Evolutionary conservation across 1,140 invertebrate genomes (phyloP), one percentile per base, ranked within the genome.

Genomic region (Brachystomella parvula): DNA sequence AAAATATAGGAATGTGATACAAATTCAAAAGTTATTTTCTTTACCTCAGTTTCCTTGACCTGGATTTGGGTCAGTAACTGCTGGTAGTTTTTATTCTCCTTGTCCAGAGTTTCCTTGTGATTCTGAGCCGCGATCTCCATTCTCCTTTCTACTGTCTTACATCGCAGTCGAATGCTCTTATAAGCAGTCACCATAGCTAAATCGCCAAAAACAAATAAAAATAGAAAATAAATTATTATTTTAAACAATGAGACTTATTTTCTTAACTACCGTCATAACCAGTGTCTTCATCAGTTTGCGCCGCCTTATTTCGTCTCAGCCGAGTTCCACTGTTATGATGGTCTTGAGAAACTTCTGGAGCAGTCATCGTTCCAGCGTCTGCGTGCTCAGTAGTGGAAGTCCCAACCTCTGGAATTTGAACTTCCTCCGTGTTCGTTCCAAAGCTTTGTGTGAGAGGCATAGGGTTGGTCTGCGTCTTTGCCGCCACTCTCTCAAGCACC

Each of bases 371-470:
- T n/a, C n/a, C n/a, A n/a, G n/a, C n/a, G n/a, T n/a, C n/a, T n/a
- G n/a, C n/a, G n/a, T n/a, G 39, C 39, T 44, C 39, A n/a, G 39
- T 44, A 44, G 39, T 44, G 39, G 39, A n/a, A n/a, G n/a, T 44
- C 9, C 39, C 39, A 44, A 44, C 9, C 9, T 44, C 39, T n/a
- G 39, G 9, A 9, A n/a, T 44, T 44, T 12, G 39, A 44, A 44
- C n/a, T 44, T 44, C 39, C 39, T 44, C 39, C 39, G n/a, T 44
- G 9, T 44, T n/a, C n/a, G n/a, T n/a, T n/a, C n/a, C n/a, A n/a
- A n/a, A n/a, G n/a, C n/a, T n/a, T n/a, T n/a, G n/a, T n/a, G n/a
- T n/a, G n/a, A n/a, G n/a, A n/a, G n/a, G n/a, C n/a, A n/a, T n/a
- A n/a, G n/a, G n/a, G n/a, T n/a, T n/a, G n/a, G n/a, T n/a, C n/a